Evolutionary conservation across 53 echinoderm and acorn worm genomes (phyloP), one percentile per base, ranked within the genome.

Genomic region (Holothuria scabra): DNA sequence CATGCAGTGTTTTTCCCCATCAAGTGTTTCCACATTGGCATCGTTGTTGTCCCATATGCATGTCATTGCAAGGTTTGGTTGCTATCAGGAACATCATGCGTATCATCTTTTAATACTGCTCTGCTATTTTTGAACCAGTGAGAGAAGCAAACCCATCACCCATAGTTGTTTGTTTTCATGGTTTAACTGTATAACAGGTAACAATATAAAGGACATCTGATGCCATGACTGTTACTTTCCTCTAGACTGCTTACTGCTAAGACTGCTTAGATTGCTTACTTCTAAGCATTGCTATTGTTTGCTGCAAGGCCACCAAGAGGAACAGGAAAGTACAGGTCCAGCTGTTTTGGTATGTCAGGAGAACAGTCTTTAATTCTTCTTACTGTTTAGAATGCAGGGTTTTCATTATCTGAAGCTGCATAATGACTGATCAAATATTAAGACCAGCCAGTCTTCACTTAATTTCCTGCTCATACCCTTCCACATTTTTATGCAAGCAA

Each of bases 31-130:
- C 2, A 90, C 67, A 34, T 82, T 86, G 34, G 83, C 86, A 66
- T 90, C 82, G 56, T 90, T 83, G 78, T 90, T 86, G 35, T 86
- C 90, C 90, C 86, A 90, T 13, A 83, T 83, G 30, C 56, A 69
- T 2, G 69, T 82, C 37, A 70, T 87, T 56, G 87, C 87, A 16
- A 82, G 59, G 71, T 69, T 60, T 5, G 14, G 18, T 59, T 87
- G 8, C 82, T 81, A 80, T 81, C 80, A 52, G 57, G 91, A 37
- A 81, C 20, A 32, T 90, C 83, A 4, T 60, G 44, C 80, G 52
- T 10, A 14, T 86, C 37, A 32, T 19, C 46, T 37, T 46, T n/a
- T n/a, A n/a, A n/a, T n/a, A n/a, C n/a, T n/a, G n/a, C n/a, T n/a
- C n/a, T n/a, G n/a, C n/a, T n/a, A n/a, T n/a, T n/a, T n/a, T n/a